Base-by-base conservation (phyloP, 1,140 invertebrate genomes). In the Micrasema minimum region DNA sequence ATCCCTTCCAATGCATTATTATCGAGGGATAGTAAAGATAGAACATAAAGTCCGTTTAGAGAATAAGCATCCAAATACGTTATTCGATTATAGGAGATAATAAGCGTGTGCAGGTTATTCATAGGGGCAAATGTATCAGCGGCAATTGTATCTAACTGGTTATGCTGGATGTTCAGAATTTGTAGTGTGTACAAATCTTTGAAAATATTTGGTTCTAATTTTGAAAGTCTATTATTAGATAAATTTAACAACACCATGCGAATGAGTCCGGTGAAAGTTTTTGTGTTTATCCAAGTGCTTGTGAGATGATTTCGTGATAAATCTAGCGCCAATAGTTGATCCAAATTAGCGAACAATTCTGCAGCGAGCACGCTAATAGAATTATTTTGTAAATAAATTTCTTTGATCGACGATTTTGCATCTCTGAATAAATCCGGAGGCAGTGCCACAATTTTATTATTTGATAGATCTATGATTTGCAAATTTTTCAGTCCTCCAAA, bases 351-450 rank as follows among this genome's bases (percentile, higher is more conserved):
- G 77, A 96, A 93, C 10, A 95, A 84, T 67, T 91, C 91, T 0
- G 92, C 91, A 61, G 92, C 90, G 43, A 96, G 82, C 7, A 91
- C 90, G 77, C 89, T 90, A 51, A 95, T 93, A 50, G 91, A 94
- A 85, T 96, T 96, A 81, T 96, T 96, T 79, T 93, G 91, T 76
- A 96, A 80, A 79, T 93, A 91, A 72, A 96, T 89, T 84, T 95
- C 93, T 82, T 92, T 93, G 65, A 97, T 89, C 14, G 90, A 89
- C 65, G 90, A 88, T 10, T 88, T 85, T 71, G 89, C 88, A 79
- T 95, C 93, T 76, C 88, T 87, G 73, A 96, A 95, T 65, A 96
- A 82, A 75, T 91, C 90, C 26, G 91, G 88, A n/a, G 95, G 94
- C 67, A 97, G 82, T 22, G 93, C 91, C 2, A 94, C 92, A 45